phyloP scores from a whole-genome alignment of 2,888 invertebrate species.

The Phragmatobia fuliginosa region DNA sequence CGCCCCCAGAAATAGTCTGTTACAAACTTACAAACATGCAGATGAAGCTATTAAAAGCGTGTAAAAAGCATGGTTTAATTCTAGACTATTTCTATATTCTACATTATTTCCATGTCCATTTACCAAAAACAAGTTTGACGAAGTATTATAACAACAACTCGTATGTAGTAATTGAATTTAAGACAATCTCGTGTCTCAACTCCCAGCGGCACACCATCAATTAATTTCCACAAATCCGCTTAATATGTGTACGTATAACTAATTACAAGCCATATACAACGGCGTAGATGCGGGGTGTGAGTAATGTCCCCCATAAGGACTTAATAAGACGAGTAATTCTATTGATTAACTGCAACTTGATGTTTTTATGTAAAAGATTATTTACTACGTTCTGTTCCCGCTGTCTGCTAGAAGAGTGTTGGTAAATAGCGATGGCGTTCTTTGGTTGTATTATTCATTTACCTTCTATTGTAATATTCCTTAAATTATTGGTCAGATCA shows the following conservation, averaged over 20 bases:
- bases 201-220: constrained; percentile 20
- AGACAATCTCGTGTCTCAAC: constrained; percentile 11
- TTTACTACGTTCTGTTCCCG: constrained; percentile 35
- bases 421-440: not conserved
- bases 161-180: constrained; percentile 13
- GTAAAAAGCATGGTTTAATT: too few species aligned
- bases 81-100: not conserved
- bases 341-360: constrained; percentile 37
- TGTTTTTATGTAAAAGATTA: constrained; percentile 28
- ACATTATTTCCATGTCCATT: not conserved
- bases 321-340: constrained; percentile 36
- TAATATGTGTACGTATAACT: constrained; percentile 16
- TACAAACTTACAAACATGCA: too few species aligned
- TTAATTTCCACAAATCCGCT: constrained; percentile 31
- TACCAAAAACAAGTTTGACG: not conserved
- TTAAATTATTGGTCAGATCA: not conserved
- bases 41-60: too few species aligned
- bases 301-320: constrained; percentile 26
- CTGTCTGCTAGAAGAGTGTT: not conserved
- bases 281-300: constrained; percentile 7
- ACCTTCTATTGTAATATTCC: not conserved
- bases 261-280: constrained; percentile 11
- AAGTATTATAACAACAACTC: not conserved
- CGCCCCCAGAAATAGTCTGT: too few species aligned
- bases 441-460: not conserved